phyloP scores from a whole-genome alignment of 2,888 invertebrate species.

The Rhingia campestris region DNA sequence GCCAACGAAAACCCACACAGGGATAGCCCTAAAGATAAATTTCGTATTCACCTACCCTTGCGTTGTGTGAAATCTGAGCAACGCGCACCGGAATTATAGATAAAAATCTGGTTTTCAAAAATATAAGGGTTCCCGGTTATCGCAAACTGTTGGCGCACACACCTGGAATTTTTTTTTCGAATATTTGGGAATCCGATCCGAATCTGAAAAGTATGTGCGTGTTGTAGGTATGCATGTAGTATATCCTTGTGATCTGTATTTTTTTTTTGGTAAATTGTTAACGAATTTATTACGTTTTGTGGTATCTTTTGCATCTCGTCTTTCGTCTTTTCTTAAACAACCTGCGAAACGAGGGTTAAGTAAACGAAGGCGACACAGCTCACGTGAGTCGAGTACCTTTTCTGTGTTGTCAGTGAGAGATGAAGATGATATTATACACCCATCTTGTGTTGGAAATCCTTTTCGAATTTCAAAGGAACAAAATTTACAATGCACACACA shows the following conservation, averaged over 20 bases:
- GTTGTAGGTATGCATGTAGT: constrained; percentile 41
- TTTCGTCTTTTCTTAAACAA: background rate
- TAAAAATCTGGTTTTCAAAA: constrained; percentile 57
- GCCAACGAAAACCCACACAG: constrained; percentile 11
- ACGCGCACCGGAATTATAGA: constrained; percentile 59
- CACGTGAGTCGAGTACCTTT: constrained; percentile 7
- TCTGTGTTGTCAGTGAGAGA: background rate
- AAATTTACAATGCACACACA: constrained; percentile 56
- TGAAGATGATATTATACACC: constrained; percentile 8
- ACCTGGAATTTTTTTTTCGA: constrained; percentile 6
- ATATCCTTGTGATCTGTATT: constrained; percentile 49
- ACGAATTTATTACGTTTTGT: constrained; percentile 60
- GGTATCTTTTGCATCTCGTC: constrained; percentile 48
- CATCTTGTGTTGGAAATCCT: constrained; percentile 47
- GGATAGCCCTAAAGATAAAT: constrained; percentile 9
- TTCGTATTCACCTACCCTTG: constrained; percentile 20
- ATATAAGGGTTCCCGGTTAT: constrained; percentile 38
- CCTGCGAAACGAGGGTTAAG: constrained; percentile 36
- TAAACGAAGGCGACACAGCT: background rate
- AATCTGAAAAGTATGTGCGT: constrained; percentile 30
- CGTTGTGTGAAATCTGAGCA: constrained; percentile 59
- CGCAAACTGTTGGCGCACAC: constrained; percentile 24
- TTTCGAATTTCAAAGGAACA: constrained; percentile 53
- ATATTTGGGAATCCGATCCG: constrained; percentile 11
- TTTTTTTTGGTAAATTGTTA: constrained; percentile 17